These are phyloP conservation scores for Lysiphlebus fabarum DNA, from an alignment of 1,140 invertebrate genomes.

Conservation along the genomic window DNA sequence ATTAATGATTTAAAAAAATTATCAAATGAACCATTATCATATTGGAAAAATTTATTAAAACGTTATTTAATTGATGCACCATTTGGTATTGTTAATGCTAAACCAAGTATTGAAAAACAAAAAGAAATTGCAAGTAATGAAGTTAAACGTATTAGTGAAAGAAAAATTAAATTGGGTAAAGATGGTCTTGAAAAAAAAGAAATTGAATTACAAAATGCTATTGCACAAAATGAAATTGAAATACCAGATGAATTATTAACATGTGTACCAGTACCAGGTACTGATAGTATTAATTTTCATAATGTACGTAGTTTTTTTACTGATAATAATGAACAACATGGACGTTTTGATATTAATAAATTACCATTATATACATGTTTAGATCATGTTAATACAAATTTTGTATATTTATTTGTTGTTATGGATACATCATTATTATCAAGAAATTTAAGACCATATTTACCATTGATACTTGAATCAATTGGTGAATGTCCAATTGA, in stretches of 20 bases:
- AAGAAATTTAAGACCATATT: constrained; percentile 62
- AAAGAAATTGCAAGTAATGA: constrained; percentile 65
- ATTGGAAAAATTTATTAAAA: constrained; percentile 71
- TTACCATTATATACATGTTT: constrained; percentile 75
- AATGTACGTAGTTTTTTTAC: constrained; percentile 61
- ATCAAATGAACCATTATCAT: constrained; percentile 61
- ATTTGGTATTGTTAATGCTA: constrained; percentile 56
- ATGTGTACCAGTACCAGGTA: constrained; percentile 67
- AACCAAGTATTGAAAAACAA: constrained; percentile 60
- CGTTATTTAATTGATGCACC: constrained; percentile 68
- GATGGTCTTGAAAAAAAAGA: constrained; percentile 66
- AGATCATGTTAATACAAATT: constrained; percentile 78
- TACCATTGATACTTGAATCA: constrained; percentile 69
- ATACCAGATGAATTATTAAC: constrained; percentile 67
- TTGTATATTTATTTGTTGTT: constrained; percentile 69
- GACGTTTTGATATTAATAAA: constrained; percentile 62
- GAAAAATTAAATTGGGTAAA: constrained; percentile 63
- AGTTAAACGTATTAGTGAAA: constrained; percentile 63
- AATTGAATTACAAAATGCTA: constrained; percentile 64
- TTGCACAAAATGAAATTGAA: constrained; percentile 70
- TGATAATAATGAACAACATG: constrained; percentile 54
- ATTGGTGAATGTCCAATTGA: constrained; percentile 66
- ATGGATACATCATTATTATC: constrained; percentile 71
- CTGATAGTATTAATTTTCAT: constrained; percentile 69
- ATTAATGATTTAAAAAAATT: constrained; percentile 64